Evolutionary conservation across 2,888 invertebrate species (phyloP), one percentile per base, ranked within the genome.

Genomic region (Carcina quercana): DNA sequence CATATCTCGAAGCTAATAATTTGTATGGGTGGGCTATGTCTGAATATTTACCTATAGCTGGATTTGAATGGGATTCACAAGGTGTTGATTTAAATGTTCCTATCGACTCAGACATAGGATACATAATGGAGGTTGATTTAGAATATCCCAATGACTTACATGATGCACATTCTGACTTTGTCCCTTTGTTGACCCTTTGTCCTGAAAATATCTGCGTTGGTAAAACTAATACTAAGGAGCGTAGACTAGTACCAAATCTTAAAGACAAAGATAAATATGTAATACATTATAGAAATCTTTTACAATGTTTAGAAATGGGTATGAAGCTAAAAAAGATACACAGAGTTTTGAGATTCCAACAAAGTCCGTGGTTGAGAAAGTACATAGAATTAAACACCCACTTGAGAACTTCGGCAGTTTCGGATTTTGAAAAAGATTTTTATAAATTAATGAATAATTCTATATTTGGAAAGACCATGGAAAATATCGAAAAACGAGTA

Each of bases 381-480:
- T 70, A 70, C 36, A 67, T 71, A 24, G 58, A 67, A 20, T 37
- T 66, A 32, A 76, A 74, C 45, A 69, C 59, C 4, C 28, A 53
- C 24, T 30, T 62, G 15, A 32, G 66, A 32, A 54, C 44, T 14
- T 19, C 31, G 27, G 46, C 64, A 2, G 45, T 7, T 14, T 56
- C 53, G 20, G 48, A 58, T 10, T 71, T 65, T 44, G 55, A 68
- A 40, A 68, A 66, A 52, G 56, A 65, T 40, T 59, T 63, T 34
- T 70, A 45, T 34, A 70, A 74, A 42, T 39, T 66, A 7, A 59
- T 66, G 53, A 69, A 62, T 27, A 73, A 73, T n/a, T n/a, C n/a
- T n/a, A n/a, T n/a, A n/a, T n/a, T n/a, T n/a, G n/a, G n/a, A n/a
- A 69, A 71, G 37, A 59, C 54, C 0, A 54, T 65, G 47, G 59